Conservation (phyloP, 2,888 invertebrate species). For the Hecatera dysodea region DNA sequence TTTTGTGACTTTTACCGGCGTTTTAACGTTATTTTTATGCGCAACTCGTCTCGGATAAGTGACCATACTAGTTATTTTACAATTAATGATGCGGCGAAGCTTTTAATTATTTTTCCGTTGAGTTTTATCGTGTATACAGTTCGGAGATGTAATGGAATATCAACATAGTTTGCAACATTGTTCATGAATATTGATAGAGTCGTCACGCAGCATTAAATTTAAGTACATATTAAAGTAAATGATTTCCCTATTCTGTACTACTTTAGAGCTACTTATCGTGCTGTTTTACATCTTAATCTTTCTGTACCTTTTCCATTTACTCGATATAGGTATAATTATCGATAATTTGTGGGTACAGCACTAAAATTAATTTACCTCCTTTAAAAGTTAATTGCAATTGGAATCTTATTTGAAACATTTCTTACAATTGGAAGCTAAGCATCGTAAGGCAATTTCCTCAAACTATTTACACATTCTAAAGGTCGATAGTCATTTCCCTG, state of each 20-base stretch:
- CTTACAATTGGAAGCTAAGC: conserved; percentile 34
- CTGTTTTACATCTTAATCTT: conserved; percentile 39
- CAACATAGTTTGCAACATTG: conserved; percentile 19
- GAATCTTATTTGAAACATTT: conserved; percentile 25
- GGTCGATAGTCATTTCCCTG: conserved; percentile 77
- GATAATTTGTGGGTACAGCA: conserved; percentile 26
- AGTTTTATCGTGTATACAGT: conserved; percentile 36
- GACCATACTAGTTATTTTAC: conserved; percentile 65
- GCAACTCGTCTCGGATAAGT: conserved; percentile 64
- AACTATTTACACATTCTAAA: conserved; percentile 87
- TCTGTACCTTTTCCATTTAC: conserved; percentile 30
- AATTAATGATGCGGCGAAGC: conserved; percentile 56
- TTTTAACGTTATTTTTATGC: conserved; percentile 83
- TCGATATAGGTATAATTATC: conserved; percentile 21
- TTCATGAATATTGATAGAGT: conserved; percentile 44
- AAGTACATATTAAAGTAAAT: conserved; percentile 33
- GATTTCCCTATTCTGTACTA: conserved; percentile 23
- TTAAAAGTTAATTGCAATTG: conserved; percentile 19
- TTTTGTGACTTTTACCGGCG: conserved; percentile 84
- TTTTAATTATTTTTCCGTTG: conserved; percentile 39
- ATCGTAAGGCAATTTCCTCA: conserved; percentile 61
- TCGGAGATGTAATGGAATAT: conserved; percentile 22
- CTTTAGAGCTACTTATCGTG: conserved; percentile 21
- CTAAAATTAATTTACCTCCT: conserved; percentile 37
- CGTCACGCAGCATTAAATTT: conserved; percentile 41